Evolutionary conservation across 2,797 vertebrate genomes (phyloP), one percentile per base, ranked within the genome.

Genomic region (Hypotaenidia philippensis): DNA sequence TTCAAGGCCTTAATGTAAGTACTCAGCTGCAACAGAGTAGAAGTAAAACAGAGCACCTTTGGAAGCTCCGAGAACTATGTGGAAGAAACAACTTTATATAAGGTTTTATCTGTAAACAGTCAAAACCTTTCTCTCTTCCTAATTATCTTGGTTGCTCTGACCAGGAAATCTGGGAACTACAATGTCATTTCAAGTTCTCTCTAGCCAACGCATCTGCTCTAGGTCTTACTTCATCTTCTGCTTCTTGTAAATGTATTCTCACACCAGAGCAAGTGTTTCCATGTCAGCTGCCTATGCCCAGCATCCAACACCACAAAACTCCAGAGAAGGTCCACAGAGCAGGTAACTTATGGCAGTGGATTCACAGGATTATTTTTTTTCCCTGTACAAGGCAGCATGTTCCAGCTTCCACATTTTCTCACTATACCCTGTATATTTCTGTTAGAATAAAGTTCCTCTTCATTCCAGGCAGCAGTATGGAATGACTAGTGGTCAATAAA

Each of bases 391-490:
- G 61, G 63, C 29, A 70, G 47, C 9, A 17, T 25, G 55, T 76
- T 87, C 55, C 89, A 92, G 45, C 1, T 40, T 69, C 40, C 41
- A 5, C 57, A 63, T 95, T 90, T 94, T 38, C 83, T 92, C 77
- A 44, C 63, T 49, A 5, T 40, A 75, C 74, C 79, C 60, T 80
- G 31, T 41, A 19, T 69, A 53, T 32, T 92, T 87, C 81, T 56
- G 13, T 81, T 87, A 29, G 55, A 84, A 93, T 89, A 89, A 90
- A 63, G 44, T 70, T 91, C 20, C 81, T 89, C 75, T 96, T 95
- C 70, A 84, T 92, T 85, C 52, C 75, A 76, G 60, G 59, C 74
- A 82, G 77, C 2, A 4, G 19, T 47, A 31, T 47, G 59, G 89
- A 88, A 87, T n/a, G 20, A 25, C 44, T 65, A 31, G 14, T n/a